Evolutionary conservation across 2,888 invertebrate species (phyloP), one percentile per base, ranked within the genome.

Genomic region (Malthinus seriepunctatus): DNA sequence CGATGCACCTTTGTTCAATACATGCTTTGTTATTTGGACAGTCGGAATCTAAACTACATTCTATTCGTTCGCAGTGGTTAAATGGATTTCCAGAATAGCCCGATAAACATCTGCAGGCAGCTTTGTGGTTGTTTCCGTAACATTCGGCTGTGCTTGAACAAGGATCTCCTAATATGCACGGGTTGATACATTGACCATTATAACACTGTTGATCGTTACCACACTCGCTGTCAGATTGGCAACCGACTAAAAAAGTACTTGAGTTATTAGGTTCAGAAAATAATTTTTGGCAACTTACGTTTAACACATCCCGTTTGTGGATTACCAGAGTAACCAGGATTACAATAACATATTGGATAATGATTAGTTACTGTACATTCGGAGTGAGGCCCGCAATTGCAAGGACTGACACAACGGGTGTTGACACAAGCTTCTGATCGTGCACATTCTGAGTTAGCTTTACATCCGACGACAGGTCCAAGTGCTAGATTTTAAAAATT

Each of bases 131-230:
- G 67, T 86, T 84, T 5, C 93, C 92, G 71, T 86, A 90, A 74
- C 95, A 95, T 77, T 90, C 88, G 0, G 93, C 94, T 70, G 89
- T 93, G 46, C 89, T 83, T 6, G 92, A 90, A 73, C 95, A 95
- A 6, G 91, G 90, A 74, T 92, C 89, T 59, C 86, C 86, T 14
- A 91, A 76, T 10, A 90, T 80, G 71, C 94, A 94, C 15, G 93
- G 92, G 73, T 87, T 90, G 8, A 93, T 81, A 72, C 93, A 94
- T 70, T 89, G 89, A 1, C 88, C 87, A 72, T 92, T 91, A 76
- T 90, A 87, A 73, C 95, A 95, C 62, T 89, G 89, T 69, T 91
- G 88, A 57, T 88, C 87, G 64, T 87, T 84, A n/a, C 85, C 79
- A 73, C 95, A 95, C 75, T 94, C 93, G 38, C 84, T 85, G 74